These are phyloP conservation scores for Macrotus californicus DNA, from an alignment of 2,113 vertebrate genomes.

Conservation along the genomic window DNA sequence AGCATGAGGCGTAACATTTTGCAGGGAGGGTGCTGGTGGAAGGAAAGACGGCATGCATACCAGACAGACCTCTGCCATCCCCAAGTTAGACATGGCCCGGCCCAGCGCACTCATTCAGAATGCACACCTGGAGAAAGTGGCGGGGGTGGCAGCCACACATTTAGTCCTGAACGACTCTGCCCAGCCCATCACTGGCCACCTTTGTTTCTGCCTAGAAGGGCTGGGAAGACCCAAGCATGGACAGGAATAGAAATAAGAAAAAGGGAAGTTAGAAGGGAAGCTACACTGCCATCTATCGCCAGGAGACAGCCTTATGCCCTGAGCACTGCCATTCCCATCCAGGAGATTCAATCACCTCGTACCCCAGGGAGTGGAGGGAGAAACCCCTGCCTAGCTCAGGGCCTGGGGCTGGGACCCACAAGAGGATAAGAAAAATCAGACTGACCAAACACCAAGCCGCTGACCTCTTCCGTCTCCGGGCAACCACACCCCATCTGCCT, in stretches of 20 bases:
- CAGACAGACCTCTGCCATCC: not conserved
- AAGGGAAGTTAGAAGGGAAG: not conserved
- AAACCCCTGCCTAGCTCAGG: not conserved
- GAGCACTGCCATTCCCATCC: not conserved
- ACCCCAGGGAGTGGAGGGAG: not conserved
- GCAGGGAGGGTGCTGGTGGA: too few species aligned
- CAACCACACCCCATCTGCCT: not conserved
- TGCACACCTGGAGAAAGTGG: not conserved
- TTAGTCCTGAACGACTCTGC: not conserved
- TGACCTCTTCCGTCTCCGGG: not conserved
- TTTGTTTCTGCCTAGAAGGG: not conserved
- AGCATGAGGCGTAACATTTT: fast-evolving
- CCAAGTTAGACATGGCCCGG: not conserved
- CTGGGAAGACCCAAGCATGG: not conserved
- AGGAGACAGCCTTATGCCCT: not conserved
- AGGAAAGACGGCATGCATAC: fast-evolving
- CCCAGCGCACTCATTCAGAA: not conserved
- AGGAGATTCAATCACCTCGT: not conserved
- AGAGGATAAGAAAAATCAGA: not conserved
- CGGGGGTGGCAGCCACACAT: not conserved
- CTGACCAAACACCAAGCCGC: not conserved
- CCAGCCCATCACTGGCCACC: not conserved
- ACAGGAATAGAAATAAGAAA: not conserved
- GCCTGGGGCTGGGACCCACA: not conserved
- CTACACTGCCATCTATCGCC: not conserved